Evolutionary conservation across 2,888 invertebrate species (phyloP), one percentile per base, ranked within the genome.

Genomic region (Catocala fraxini): DNA sequence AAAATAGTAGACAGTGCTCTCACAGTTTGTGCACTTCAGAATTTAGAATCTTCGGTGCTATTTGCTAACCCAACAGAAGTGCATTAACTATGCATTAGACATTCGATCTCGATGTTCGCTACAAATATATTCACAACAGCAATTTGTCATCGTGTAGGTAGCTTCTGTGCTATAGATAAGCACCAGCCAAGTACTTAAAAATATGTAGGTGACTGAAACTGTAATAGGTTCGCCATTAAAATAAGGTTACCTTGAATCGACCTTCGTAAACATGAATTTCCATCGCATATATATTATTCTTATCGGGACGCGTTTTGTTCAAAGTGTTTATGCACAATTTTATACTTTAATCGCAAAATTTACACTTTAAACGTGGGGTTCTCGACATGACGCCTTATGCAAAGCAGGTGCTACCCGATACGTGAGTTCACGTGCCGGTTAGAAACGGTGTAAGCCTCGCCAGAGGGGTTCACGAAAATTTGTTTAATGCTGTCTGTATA

Each of bases 351-450:
- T 92, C 91, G 91, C 90, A 87, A 92, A 91, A 91, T 92, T 90
- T 92, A 90, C 91, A 90, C 91, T 89, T 90, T 87, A 86, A 88
- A 88, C 87, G 87, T 88, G 86, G 89, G 86, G 90, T 88, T 89
- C 90, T 85, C 90, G 84, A 85, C 91, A 90, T 92, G 90, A 92
- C 89, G 89, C 91, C 91, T 92, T 93, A 94, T 94, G 93, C 93
- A 92, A 94, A 94, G 89, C 93, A 94, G 94, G 92, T 93, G 93
- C 92, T 90, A 92, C 91, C 89, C 89, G 93, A 92, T 93, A 92
- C 91, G 90, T 88, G 86, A 86, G 81, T 77, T 80, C 75, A 79
- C 73, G 69, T 67, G 57, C 74, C 68, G 75, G 71, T 70, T 71
- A 82, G 69, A 82, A 88, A 89, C 73, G 86, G 77, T 75, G 72